Conservation (phyloP, 2,888 invertebrate genomes). For the Parnassius apollo region DNA sequence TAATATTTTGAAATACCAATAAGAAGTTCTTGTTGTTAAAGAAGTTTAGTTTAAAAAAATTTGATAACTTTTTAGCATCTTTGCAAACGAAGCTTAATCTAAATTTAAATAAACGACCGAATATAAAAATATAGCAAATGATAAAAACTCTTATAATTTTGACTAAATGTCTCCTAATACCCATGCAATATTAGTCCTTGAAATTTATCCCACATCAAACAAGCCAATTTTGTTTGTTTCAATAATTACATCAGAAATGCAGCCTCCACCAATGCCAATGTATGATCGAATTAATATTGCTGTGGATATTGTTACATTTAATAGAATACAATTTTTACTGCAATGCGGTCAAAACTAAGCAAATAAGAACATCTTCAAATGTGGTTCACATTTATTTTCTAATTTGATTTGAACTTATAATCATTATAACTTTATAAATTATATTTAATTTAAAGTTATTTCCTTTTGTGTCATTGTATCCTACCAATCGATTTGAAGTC, state of each 20-base stretch:
- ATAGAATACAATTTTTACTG: constrained; percentile 51
- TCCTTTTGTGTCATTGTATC: too few relatives aligned
- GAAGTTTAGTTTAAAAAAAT: neutral
- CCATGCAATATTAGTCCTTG: constrained; percentile 77
- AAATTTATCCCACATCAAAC: constrained; percentile 46
- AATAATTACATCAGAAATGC: constrained; percentile 45
- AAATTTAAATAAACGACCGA: too few relatives aligned
- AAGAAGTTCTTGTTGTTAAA: neutral
- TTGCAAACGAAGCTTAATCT: too few relatives aligned
- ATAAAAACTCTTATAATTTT: constrained; percentile 28
- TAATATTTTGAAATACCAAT: neutral
- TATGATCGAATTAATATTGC: constrained; percentile 68
- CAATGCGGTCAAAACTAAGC: constrained; percentile 65
- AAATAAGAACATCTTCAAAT: constrained; percentile 44
- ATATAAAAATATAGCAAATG: neutral
- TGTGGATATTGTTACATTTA: constrained; percentile 59
- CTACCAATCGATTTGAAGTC: too few relatives aligned
- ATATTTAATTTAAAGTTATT: neutral
- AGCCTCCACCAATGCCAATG: constrained; percentile 60
- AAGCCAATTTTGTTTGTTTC: constrained; percentile 43
- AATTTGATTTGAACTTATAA: constrained; percentile 16
- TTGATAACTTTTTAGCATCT: neutral
- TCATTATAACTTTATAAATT: neutral
- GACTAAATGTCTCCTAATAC: constrained; percentile 43
- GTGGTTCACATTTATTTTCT: constrained; percentile 55